These are phyloP conservation scores for Allolobophora icterica DNA, from an alignment of 2,888 invertebrate genomes.

Conservation along the genomic window DNA sequence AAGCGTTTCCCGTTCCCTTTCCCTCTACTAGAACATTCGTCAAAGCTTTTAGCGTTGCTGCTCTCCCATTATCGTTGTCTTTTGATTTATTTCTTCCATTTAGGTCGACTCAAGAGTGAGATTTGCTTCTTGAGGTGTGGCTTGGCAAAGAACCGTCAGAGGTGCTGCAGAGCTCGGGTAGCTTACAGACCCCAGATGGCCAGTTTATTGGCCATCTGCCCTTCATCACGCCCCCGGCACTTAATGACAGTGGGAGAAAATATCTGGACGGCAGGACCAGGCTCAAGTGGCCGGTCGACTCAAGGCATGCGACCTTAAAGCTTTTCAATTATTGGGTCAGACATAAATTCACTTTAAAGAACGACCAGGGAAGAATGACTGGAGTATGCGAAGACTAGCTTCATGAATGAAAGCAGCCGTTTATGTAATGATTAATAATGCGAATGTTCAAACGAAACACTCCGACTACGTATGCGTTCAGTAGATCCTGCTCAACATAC, in stretches of 20 bases:
- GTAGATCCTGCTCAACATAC: neutral
- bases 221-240: neutral
- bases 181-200: constrained; percentile 8
- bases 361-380: neutral
- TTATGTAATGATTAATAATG: neutral
- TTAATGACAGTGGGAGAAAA: constrained; percentile 1
- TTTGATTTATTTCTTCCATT: constrained; percentile 17
- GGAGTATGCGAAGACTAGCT: neutral
- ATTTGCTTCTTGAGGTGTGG: constrained; percentile 10
- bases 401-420: neutral
- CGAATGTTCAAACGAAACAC: neutral
- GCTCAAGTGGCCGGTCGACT: neutral
- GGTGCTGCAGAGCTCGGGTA: neutral
- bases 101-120: constrained; percentile 17
- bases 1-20: neutral
- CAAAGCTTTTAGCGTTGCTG: neutral
- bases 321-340: constrained; percentile 2
- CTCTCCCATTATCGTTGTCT: neutral
- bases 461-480: neutral
- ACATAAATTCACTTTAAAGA: neutral
- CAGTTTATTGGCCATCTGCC: constrained; percentile 17
- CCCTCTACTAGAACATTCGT: neutral
- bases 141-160: neutral
- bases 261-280: neutral
- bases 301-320: neutral